Conservation (phyloP, 2,888 invertebrate species). For the Leptinotarsa juncta region DNA sequence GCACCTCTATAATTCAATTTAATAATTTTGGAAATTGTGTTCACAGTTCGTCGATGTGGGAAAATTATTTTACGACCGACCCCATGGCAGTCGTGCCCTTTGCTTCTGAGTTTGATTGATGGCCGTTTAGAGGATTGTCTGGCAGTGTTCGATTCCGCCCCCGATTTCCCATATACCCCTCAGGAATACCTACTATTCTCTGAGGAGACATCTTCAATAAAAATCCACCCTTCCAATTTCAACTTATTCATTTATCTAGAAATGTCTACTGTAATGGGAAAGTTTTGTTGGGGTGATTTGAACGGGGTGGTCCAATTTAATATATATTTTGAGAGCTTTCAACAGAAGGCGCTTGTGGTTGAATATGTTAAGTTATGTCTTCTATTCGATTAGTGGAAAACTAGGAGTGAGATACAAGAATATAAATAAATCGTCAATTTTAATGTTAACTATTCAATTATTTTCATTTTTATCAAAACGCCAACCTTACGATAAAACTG, state of each 20-base stretch:
- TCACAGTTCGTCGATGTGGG: slow-evolving; percentile 36
- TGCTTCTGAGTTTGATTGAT: slow-evolving; percentile 56
- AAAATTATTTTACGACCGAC: slow-evolving; percentile 48
- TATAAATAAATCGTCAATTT: too few relatives aligned
- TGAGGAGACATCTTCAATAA: slow-evolving; percentile 55
- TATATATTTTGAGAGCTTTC: background rate
- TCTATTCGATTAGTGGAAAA: too few relatives aligned
- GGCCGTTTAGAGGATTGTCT: slow-evolving; percentile 58
- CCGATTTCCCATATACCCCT: slow-evolving; percentile 53
- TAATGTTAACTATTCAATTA: too few relatives aligned
- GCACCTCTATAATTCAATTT: slow-evolving; percentile 36
- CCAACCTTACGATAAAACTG: too few relatives aligned
- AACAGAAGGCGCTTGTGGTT: too few relatives aligned
- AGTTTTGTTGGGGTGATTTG: slow-evolving; percentile 22
- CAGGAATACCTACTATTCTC: slow-evolving; percentile 51
- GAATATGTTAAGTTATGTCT: too few relatives aligned
- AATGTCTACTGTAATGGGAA: slow-evolving; percentile 48
- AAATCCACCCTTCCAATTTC: slow-evolving; percentile 56
- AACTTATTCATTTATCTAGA: slow-evolving; percentile 61
- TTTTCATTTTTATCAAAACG: too few relatives aligned
- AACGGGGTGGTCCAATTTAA: background rate
- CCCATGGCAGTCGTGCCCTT: slow-evolving; percentile 44
- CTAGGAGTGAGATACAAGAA: too few relatives aligned
- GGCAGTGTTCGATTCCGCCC: slow-evolving; percentile 51
- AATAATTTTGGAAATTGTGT: slow-evolving; percentile 32